Evolutionary conservation across 2,888 invertebrate species (phyloP), one percentile per base, ranked within the genome.

Genomic region (Calameuta idolon): DNA sequence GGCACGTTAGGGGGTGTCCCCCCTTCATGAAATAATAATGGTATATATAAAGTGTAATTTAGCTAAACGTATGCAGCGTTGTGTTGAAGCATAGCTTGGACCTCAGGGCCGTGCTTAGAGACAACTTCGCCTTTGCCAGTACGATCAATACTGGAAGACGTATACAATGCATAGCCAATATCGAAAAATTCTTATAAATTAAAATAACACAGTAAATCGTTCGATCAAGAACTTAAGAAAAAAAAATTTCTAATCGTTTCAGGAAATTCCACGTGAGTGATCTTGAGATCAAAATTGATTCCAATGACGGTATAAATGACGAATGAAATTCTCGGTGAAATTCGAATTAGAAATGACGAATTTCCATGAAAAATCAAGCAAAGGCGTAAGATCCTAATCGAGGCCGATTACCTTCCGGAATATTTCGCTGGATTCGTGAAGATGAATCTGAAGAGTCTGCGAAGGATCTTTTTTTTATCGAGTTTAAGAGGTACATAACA

Each of bases 41-140:
- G 88, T 87, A 87, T 86, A 85, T 88, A 90, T 89, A 89, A 89
- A 90, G 89, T 90, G 86, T 90, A 90, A 90, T 90, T 90, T 89
- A 88, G 85, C 89, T 89, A 90, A 90, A 88, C 87, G 90, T 89
- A 90, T 89, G 89, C 88, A 89, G 87, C 86, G 89, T 88, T 86
- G 87, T 84, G 85, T 86, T 79, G 87, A 86, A 84, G 86, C 84
- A 84, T 83, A 85, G 84, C 86, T 83, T 80, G 84, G 83, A 81
- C 75, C 78, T 76, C 89, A 90, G 89, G 86, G 83, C 85, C 81
- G 89, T 88, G 84, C 81, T 80, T 82, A 87, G 80, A 74, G 34
- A 55, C 2, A 23, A 23, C 9, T 23, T 55, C 23, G 55, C 55
- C 23, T 55, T 55, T 23, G 23, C 23, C 23, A 5, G 23, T 9